Evolutionary conservation across 2,113 vertebrate species (phyloP), one percentile per base, ranked within the genome.

Genomic region (Stegastes partitus): DNA sequence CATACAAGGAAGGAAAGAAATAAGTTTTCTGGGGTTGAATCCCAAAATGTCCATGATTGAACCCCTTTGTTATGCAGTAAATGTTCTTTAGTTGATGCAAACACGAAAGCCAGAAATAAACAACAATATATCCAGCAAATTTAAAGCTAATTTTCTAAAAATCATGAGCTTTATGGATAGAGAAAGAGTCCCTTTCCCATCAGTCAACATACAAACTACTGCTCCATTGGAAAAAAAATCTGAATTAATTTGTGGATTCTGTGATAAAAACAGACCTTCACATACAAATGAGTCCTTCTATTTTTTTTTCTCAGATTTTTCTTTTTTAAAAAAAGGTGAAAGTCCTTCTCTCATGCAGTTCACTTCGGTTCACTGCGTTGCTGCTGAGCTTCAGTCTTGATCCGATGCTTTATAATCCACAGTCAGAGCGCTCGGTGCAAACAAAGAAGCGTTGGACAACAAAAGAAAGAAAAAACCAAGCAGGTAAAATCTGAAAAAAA

Each of bases 351-450:
- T 9, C 8, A 34, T 34, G 95, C 93, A 75, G 94, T 39, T 57
- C 68, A 49, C 90, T 91, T 95, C 94, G 23, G 94, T 96, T n/a
- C 92, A 82, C 72, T 95, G 94, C 86, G 94, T 94, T 75, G 94
- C 94, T 89, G 94, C 1, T 95, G 89, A 95, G 95, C 87, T 92
- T 93, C 73, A 93, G 94, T 83, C 95, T 94, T 14, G 84, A 88
- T 80, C 89, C 72, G 57, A 74, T 25, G 81, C 31, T 10, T 67
- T 54, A 37, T 50, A 90, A 89, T 66, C 93, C 92, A 78, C 67
- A 92, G n/a, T 87, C 76, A 3, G 77, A 21, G 49, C 81, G 45
- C 55, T 87, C 61, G 26, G 2, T 89, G 74, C 86, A 94, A 96
- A 93, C 3, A 73, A 45, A 39, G 42, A 9, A n/a, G 31, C 18